Conservation (phyloP, 2,888 invertebrate species). For the Ditula angustiorana region DNA sequence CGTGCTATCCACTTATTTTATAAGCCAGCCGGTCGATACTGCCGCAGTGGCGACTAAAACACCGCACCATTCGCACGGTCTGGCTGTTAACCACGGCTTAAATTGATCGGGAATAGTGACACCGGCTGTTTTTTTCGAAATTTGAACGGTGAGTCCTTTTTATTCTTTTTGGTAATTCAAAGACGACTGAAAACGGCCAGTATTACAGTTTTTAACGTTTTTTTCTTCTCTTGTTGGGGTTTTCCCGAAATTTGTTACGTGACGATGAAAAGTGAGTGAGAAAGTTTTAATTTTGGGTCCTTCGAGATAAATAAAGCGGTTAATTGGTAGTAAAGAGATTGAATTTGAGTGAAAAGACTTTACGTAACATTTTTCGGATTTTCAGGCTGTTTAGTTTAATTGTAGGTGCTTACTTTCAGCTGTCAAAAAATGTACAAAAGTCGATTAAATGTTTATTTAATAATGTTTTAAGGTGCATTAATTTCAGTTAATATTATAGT, state of each 20-base stretch:
- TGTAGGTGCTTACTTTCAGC: no score
- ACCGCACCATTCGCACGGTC: conserved; percentile 60
- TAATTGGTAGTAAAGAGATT: background rate
- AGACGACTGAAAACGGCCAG: background rate
- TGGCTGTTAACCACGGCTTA: conserved; percentile 40
- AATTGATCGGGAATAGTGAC: conserved; percentile 49
- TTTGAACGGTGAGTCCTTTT: conserved; percentile 51
- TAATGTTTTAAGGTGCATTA: no score
- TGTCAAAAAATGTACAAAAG: no score
- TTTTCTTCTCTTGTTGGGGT: background rate
- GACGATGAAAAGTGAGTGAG: conserved; percentile 15
- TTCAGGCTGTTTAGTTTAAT: no score
- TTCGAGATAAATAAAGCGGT: background rate
- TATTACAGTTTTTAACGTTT: background rate
- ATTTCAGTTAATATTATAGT: background rate
- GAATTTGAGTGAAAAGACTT: background rate
- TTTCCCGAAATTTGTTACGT: conserved; percentile 8
- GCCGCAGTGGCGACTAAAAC: conserved; percentile 72
- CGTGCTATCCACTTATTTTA: conserved; percentile 71
- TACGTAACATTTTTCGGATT: background rate
- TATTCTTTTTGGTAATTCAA: conserved; percentile 28
- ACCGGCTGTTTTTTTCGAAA: conserved; percentile 51
- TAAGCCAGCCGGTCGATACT: conserved; percentile 73
- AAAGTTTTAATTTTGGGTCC: background rate
- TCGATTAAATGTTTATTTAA: no score